Evolutionary conservation across 2,113 vertebrate genomes (phyloP), one percentile per base, ranked within the genome.

Genomic region (Ranitomeya imitator): DNA sequence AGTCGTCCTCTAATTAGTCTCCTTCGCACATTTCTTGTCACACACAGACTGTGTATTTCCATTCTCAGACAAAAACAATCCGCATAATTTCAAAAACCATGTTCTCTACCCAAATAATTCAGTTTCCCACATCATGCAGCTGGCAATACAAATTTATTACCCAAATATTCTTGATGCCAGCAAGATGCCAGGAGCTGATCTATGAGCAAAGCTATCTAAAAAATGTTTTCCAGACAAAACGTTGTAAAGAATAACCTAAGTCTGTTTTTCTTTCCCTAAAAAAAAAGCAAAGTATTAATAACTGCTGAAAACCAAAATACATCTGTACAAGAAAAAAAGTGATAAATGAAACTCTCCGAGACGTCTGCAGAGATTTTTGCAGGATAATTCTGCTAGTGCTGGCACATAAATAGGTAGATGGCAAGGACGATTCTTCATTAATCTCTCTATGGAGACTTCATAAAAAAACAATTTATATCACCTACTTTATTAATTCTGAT

Each of bases 61-160:
- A 57, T 79, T 69, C 60, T 57, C 61, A 80, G 77, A 79, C 77
- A 79, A 23, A 69, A 78, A 86, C 59, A 77, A 60, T 79, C 37
- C 61, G 1, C n/a, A 21, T 54, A 37, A 26, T 79, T 67, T 26
- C 76, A 86, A n/a, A n/a, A 79, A 52, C 63, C 23, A 31, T 12
- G 52, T n/a, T 71, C 45, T 59, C 26, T 71, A 51, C 69, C 78
- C 65, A n/a, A 81, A 59, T 87, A 87, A 81, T 81, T 77, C 71
- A 23, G n/a, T 88, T 88, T 83, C 87, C 87, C 87, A 83, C 80
- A 88, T 83, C 51, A 37, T 69, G 59, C 26, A 83, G 79, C 67
- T 88, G 87, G 69, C 69, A 88, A 83, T 18, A 79, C 76, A 83
- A 83, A 77, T 83, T 61, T 83, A 83, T 83, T 83, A 83, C 54